Evolutionary conservation across 2,888 invertebrate genomes (phyloP), one percentile per base, ranked within the genome.

Genomic region (Trisateles emortualis): DNA sequence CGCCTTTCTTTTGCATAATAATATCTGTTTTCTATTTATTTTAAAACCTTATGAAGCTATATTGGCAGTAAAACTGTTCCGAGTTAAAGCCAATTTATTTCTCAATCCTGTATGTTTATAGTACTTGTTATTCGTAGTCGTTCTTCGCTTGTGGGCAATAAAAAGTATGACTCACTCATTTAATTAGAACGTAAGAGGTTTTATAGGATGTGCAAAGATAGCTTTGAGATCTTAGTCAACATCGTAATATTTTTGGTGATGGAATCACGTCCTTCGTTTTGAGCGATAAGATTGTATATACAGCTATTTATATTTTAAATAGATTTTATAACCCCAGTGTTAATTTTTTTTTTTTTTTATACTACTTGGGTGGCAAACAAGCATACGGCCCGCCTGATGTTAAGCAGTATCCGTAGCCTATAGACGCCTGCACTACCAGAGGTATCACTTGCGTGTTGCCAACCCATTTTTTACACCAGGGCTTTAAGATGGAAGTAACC

Each of bases 141-240:
- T 53, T 59, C 45, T 48, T 38, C 59, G 48, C 64, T 66, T 52
- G 67, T 53, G 52, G 43, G 48, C 50, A 64, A 45, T 74, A 74
- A 77, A 76, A 70, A 57, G 58, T 65, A 67, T 54, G 46, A 49
- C 45, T 51, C 16, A 3, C 26, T 33, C 41, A 56, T 71, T 66
- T 67, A 67, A 68, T 75, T 72, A 68, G 52, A 42, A 62, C 53
- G 62, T 65, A 68, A 67, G 66, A 68, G 56, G 64, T 66, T 72
- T 75, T 74, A 76, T 64, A 55, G 45, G 42, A 50, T 36, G 36
- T 33, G 33, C 19, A 46, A 14, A 39, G 58, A 47, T 39, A 8
- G n/a, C 53, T 41, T 33, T 39, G 52, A 29, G 47, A 46, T 59
- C 39, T 49, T 38, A 60, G 35, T 39, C 19, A 16, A 16, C 30